Conservation (phyloP, 2,888 invertebrate species). For the Hydriomena furcata region DNA sequence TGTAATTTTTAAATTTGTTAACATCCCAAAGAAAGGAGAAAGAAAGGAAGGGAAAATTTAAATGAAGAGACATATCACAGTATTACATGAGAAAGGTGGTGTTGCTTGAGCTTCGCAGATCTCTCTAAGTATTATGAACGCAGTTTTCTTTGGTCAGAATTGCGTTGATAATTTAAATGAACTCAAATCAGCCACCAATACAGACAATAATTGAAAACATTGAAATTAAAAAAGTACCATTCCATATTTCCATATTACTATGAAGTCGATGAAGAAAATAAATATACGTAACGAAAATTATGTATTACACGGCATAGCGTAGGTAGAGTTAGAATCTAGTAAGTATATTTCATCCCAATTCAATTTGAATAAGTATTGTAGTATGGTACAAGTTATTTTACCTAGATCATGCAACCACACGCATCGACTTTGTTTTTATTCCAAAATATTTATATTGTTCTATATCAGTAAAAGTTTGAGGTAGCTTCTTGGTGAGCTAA, state of each 20-base stretch:
- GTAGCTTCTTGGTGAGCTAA: no score
- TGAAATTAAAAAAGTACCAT: not conserved
- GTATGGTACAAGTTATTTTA: no score
- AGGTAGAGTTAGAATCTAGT: conserved; percentile 13
- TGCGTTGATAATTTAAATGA: not conserved
- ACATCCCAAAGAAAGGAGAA: not conserved
- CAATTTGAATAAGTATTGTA: not conserved
- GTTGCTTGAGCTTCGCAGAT: conserved; percentile 18
- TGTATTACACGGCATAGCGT: conserved; percentile 19
- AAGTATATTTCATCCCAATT: conserved; percentile 14
- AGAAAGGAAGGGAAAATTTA: not conserved
- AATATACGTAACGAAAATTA: conserved; percentile 15
- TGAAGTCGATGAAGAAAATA: conserved; percentile 2
- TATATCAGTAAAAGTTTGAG: no score
- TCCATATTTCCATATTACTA: not conserved
- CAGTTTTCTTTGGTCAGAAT: conserved; percentile 1
- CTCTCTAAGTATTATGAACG: not conserved
- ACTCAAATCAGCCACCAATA: not conserved
- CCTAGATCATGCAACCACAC: no score
- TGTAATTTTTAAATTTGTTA: conserved; percentile 11
- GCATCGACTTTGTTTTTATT: no score
- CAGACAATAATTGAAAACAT: conserved; percentile 18
- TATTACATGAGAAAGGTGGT: conserved; percentile 3
- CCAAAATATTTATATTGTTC: no score
- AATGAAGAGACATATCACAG: conserved; percentile 26